Base-by-base conservation (phyloP, 1,140 invertebrate genomes). In the Zaprionus africanus region DNA sequence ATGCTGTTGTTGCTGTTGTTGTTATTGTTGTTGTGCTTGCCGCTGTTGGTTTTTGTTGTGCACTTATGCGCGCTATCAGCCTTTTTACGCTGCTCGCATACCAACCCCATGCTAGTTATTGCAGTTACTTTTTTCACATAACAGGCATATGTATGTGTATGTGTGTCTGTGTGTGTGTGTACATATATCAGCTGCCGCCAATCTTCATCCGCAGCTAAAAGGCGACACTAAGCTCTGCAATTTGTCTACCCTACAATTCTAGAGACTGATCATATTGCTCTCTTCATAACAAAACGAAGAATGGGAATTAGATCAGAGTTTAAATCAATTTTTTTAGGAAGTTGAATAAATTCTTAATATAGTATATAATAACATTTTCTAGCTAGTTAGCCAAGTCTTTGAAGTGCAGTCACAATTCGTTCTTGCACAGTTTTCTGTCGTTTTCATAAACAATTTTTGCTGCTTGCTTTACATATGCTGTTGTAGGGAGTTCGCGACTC, bases 1-100 rank as follows among this genome's bases (percentile, higher is more conserved):
- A 41, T 65, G 67, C 54, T 78, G 17, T 57, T 49, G 17, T 28
- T 77, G 69, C 57, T 74, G 36, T 46, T 65, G 56, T 31, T 59
- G 34, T 49, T 54, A 17, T n/a, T 57, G 51, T 43, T 67, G 43
- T 51, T 76, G 49, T 70, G 78, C 66, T 62, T 57, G 41, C 58
- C 66, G 24, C 49, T 67, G 51, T 41, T 63, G 57, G 11, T 70
- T 63, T 63, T 70, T 75, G 68, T 75, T 86, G 84, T 80, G 83
- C 84, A 87, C 83, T 87, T 87, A 87, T 87, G 83, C 78, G 81
- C 81, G 83, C 84, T 87, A 87, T 87, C 83, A 87, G 84, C 77
- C 80, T 72, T 87, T 87, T 83, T 87, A 81, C 66, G 66, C 80
- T 83, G 81, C 70, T 72, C 69, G 19, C 62, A 54, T 38, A 54